A percentile compares a stretch with the other conserved stretches of the same genome.
phyloP scores from a whole-genome alignment of 2,797 vertebrate genomes.

The Staurois parvus region DNA sequence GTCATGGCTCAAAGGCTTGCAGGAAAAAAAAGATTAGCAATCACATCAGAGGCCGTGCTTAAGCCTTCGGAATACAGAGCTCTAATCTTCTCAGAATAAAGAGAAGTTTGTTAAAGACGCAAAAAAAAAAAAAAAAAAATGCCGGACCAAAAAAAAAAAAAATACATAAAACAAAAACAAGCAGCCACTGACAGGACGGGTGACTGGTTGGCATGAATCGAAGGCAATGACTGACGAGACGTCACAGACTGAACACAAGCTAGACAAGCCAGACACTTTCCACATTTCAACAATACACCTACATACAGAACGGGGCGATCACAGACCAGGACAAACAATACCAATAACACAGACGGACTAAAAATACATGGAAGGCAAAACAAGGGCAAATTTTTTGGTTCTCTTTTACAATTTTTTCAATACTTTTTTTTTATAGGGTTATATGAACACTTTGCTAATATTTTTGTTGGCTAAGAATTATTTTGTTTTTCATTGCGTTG shows the following conservation, averaged over 20 bases:
- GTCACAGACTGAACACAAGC: slow-evolving; percentile 17
- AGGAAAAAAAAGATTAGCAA: slow-evolving; percentile 37
- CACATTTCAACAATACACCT: slow-evolving; percentile 1
- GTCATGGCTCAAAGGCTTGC: slow-evolving; percentile 55
- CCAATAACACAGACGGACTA: slow-evolving; percentile 16
- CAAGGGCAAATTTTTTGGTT: not conserved
- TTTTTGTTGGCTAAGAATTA: not conserved
- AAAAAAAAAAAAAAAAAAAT: slow-evolving; percentile 49
- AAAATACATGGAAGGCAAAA: not conserved
- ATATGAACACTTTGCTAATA: not conserved
- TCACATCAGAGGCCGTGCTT: slow-evolving; percentile 46
- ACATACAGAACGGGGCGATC: not conserved
- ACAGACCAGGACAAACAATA: not conserved
- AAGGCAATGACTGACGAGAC: slow-evolving; percentile 28
- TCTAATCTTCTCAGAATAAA: slow-evolving; percentile 36
- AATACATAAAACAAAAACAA: slow-evolving; percentile 35
- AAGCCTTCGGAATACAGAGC: slow-evolving; percentile 52
- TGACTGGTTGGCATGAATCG: slow-evolving; percentile 49
- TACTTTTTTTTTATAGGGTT: not conserved
- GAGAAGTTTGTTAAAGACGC: slow-evolving; percentile 46
- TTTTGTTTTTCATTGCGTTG: not conserved
- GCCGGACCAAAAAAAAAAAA: slow-evolving; percentile 9
- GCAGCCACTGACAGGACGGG: slow-evolving; percentile 33
- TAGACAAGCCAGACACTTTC: slow-evolving; percentile 17
- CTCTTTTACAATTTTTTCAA: not conserved